phyloP scores from a whole-genome alignment of 2,888 invertebrate species.

The Ramazzottius varieornatus region DNA sequence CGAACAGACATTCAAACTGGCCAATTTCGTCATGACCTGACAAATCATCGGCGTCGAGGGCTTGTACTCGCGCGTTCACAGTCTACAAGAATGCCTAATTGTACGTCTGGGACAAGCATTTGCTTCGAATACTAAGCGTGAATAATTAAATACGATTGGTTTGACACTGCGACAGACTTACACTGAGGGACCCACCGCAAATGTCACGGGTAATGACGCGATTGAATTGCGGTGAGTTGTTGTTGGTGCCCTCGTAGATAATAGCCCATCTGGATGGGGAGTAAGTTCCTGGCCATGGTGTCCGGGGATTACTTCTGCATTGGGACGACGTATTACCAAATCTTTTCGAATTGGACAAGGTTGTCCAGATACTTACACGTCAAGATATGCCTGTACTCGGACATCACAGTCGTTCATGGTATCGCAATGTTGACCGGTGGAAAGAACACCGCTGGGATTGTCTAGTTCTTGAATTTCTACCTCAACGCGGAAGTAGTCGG shows the following conservation, averaged over 20 bases:
- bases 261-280: neutral
- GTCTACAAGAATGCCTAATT: too few relatives aligned
- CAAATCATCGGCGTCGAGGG: neutral
- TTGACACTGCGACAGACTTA: neutral
- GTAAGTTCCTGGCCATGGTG: neutral
- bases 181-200: neutral
- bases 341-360: neutral
- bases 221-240: neutral
- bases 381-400: neutral
- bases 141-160: neutral
- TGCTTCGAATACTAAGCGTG: too few relatives aligned
- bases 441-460: neutral
- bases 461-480: neutral
- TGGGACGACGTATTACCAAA: neutral
- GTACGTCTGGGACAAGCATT: too few relatives aligned
- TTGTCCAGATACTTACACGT: neutral
- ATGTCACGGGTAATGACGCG: neutral
- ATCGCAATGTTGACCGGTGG: neutral
- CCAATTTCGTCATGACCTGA: neutral
- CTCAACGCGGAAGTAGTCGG: neutral
- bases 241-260: neutral
- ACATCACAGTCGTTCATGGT: neutral
- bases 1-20: neutral
- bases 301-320: neutral
- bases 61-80: neutral